Evolutionary conservation across 2,888 invertebrate genomes (phyloP), one percentile per base, ranked within the genome.

Genomic region (Didymodactylos carnosus): DNA sequence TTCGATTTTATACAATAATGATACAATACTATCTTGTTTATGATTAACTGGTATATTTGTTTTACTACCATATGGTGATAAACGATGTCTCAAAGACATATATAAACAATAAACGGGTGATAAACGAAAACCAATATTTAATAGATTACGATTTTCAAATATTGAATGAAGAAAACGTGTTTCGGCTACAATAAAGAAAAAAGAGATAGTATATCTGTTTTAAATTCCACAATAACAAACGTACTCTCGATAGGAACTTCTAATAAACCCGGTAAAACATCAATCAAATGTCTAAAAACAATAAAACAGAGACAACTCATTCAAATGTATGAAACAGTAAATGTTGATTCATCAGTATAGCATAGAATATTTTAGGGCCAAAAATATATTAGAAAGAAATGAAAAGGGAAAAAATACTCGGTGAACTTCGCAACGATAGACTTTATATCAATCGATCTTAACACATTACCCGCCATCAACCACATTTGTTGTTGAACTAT

Each of bases 41-140:
- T 95, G 93, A 69, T 91, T 90, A 35, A 94, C 92, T 77, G 91
- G 90, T 73, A 94, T 85, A 82, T 74, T 71, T 43, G 43, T 41
- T 35, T 72, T 94, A n/a, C n/a, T n/a, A 85, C 93, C 94, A 82
- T 92, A 92, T 0, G 92, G 92, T 39, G 93, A 92, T 62, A 95
- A 92, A 73, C 94, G 88, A 81, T 94, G 94, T 25, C 92, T 88
- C 76, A 93, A 91, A 78, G 93, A 92, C 81, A 98, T 87, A 84
- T 98, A 98, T 35, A 98, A 87, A 3, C 94, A 91, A 85, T 97
- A 98, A 39, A 95, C 94, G 0, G 97, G 97, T 1, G 97, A 92
- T 76, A 98, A 87, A 82, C 94, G 93, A 86, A 97, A 97, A 39
- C 71, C 71, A 49, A 71, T 71, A 25, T 78, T 91, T 91, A 23